Evolutionary conservation across 2,797 vertebrate genomes (phyloP), one percentile per base, ranked within the genome.

Genomic region (Sebastes glaucus): DNA sequence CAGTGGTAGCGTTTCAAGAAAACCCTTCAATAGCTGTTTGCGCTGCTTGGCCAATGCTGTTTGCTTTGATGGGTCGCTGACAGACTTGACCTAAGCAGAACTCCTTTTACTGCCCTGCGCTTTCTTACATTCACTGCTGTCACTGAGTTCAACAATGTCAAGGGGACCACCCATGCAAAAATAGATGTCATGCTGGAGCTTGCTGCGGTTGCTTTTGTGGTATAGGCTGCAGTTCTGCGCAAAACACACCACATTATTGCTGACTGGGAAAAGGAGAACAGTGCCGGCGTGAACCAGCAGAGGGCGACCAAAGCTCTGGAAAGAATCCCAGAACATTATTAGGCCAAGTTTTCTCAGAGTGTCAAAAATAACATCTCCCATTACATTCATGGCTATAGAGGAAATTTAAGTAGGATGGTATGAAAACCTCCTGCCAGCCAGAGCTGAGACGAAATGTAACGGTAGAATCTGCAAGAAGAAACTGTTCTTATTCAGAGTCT

Each of bases 321-420:
- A 87, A 93, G 72, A 84, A 64, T 85, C 77, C 83, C 69, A 71
- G 74, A 79, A 57, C 32, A 38, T 88, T 87, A 86, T 78, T 78
- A 76, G 77, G 84, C 86, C 84, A 85, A 72, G 11, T 87, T 87
- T 93, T 92, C 89, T 91, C 81, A 59, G 70, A 89, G 91, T 93
- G 93, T 93, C 91, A 94, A 92, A 94, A 95, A 94, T 91, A 95
- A 95, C 92, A 94, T 92, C 89, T 95, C 91, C 82, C 28, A 66
- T 94, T 94, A 94, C 94, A 82, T 92, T 89, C 91, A 91, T 85
- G 87, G 88, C 88, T 90, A 80, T 79, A 75, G 82, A 87, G 82
- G 93, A 91, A 91, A 94, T 91, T 91, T 90, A 90, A 95, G 93
- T 72, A 92, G 89, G 90, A 84, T 90, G 91, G 93, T 93, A 93